phyloP scores from a whole-genome alignment of 2,797 vertebrate species.

The Sparus aurata region DNA sequence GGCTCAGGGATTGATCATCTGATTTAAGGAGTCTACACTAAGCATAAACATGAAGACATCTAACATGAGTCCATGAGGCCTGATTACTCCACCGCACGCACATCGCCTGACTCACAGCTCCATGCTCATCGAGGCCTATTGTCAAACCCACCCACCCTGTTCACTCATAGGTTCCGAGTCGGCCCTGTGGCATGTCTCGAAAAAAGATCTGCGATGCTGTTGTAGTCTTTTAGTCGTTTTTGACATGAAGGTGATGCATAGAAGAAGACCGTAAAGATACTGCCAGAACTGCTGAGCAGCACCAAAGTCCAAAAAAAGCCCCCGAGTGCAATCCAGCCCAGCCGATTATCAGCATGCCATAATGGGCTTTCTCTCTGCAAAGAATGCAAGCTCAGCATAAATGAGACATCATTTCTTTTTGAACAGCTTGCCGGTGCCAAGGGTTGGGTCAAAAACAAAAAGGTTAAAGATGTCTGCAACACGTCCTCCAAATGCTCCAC shows the following conservation, averaged over 20 bases:
- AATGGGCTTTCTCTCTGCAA: conserved; percentile 51
- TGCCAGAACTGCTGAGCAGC: conserved; percentile 49
- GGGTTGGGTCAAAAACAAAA: conserved; percentile 59
- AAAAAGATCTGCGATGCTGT: conserved; percentile 33
- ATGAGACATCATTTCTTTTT: conserved; percentile 61
- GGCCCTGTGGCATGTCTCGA: conserved; percentile 26
- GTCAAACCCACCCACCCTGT: conserved; percentile 55
- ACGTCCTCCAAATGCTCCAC: conserved; percentile 49
- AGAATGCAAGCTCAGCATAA: conserved; percentile 65
- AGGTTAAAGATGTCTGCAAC: conserved; percentile 60
- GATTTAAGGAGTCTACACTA: conserved; percentile 66
- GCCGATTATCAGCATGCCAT: conserved; percentile 56
- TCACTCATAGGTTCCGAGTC: conserved; percentile 25
- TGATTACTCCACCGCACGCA: conserved; percentile 70
- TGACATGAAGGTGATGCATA: not conserved
- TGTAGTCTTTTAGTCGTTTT: conserved; percentile 27
- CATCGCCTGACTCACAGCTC: conserved; percentile 66
- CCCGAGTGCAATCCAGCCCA: conserved; percentile 33
- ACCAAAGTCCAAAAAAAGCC: conserved; percentile 33
- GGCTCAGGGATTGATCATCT: conserved; percentile 67
- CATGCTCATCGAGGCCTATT: conserved; percentile 21
- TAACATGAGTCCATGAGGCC: conserved; percentile 68
- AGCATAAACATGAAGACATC: conserved; percentile 72
- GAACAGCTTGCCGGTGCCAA: conserved; percentile 57
- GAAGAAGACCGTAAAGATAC: conserved; percentile 11